These are phyloP conservation scores for Aromia moschata DNA, from an alignment of 2,888 invertebrate species.

Conservation along the genomic window DNA sequence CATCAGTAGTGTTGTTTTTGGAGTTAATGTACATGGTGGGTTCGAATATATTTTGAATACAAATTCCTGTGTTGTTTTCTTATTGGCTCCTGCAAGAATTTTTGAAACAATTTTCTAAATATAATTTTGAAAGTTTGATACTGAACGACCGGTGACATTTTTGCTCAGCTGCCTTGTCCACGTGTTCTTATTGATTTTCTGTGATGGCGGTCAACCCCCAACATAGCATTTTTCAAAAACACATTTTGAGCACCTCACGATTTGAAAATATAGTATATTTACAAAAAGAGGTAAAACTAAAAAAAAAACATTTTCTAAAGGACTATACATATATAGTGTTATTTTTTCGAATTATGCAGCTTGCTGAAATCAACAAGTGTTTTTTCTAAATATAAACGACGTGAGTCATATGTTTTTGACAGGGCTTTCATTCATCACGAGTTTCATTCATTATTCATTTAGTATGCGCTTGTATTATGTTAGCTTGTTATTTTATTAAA, in stretches of 20 bases:
- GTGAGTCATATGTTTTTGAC: background rate
- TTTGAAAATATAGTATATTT: no score
- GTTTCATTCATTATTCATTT: no score
- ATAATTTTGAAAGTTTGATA: background rate
- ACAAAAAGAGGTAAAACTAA: no score
- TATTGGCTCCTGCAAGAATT: no score
- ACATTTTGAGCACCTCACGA: no score
- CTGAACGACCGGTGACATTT: background rate
- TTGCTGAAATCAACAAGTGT: constrained; percentile 4
- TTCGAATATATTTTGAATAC: no score
- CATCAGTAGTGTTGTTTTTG: background rate
- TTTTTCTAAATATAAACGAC: no score
- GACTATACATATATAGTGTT: no score
- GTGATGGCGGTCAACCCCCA: background rate
- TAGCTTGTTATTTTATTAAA: no score
- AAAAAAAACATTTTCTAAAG: no score
- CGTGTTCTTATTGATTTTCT: constrained; percentile 10
- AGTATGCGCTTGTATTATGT: no score
- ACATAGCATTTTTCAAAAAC: background rate
- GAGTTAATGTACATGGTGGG: background rate
- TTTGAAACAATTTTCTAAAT: background rate
- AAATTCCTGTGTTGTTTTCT: no score
- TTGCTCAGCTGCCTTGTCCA: background rate
- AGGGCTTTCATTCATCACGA: background rate
- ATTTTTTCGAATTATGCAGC: background rate